Conservation (phyloP, 1,140 invertebrate species). For the Plectrocnemia conspersa region DNA sequence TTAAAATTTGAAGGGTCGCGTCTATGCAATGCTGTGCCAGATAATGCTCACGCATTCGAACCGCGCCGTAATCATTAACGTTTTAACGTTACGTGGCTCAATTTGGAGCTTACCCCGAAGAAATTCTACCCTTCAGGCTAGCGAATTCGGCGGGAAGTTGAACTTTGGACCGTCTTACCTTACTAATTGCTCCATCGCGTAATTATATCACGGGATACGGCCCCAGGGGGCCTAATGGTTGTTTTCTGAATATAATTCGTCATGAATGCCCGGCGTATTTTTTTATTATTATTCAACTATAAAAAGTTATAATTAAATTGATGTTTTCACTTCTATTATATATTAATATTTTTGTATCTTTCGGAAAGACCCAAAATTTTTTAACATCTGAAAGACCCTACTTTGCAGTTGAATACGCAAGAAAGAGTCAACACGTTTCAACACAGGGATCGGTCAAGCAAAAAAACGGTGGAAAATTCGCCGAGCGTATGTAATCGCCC, state of each 20-base stretch:
- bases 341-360: neutral
- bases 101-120: conserved; percentile 8
- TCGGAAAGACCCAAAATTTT: too few species aligned
- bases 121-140: neutral
- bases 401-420: too few species aligned
- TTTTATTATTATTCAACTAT: neutral
- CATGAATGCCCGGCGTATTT: neutral
- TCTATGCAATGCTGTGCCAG: too few species aligned
- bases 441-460: too few species aligned
- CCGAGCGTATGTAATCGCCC: too few species aligned
- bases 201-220: conserved; percentile 14
- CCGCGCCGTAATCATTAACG: conserved; percentile 11
- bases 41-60: too few species aligned
- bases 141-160: conserved; percentile 1
- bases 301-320: neutral
- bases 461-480: too few species aligned
- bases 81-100: conserved; percentile 6
- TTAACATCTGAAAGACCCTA: too few species aligned
- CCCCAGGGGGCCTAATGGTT: conserved; percentile 17
- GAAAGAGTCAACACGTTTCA: too few species aligned
- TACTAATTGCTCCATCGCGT: conserved; percentile 16
- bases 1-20: too few species aligned
- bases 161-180: conserved; percentile 14
- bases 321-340: neutral
- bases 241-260: conserved; percentile 20